Evolutionary conservation across 2,888 invertebrate species (phyloP).

Genomic region (Agonopterix alstromeriana): DNA sequence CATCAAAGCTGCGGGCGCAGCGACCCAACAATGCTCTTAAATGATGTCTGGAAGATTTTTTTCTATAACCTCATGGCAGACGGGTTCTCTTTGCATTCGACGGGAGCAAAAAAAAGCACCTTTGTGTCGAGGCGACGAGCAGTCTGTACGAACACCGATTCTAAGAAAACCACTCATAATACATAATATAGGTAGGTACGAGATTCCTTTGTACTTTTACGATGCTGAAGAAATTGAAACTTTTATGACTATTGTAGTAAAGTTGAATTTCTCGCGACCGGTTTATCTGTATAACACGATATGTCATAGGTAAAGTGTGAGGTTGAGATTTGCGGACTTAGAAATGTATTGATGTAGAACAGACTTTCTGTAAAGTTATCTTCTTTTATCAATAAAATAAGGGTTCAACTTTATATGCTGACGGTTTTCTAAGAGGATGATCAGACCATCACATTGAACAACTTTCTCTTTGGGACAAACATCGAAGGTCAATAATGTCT

Average conservation of each 20-base stretch:
- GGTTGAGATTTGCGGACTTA: no score
- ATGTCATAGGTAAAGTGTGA: no score
- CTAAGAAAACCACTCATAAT: constrained; percentile 31
- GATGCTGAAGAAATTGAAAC: no score
- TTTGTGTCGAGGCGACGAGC: constrained; percentile 70
- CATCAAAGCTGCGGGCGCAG: constrained; percentile 47
- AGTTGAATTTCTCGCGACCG: constrained; percentile 2
- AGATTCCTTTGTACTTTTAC: no score
- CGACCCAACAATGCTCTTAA: constrained; percentile 45
- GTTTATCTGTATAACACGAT: neutral
- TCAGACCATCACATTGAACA: no score
- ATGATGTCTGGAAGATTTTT: constrained; percentile 49
- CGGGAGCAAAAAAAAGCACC: constrained; percentile 54
- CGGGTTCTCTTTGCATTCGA: constrained; percentile 46
- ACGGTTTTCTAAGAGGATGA: no score
- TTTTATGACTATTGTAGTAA: neutral
- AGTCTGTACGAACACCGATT: constrained; percentile 60
- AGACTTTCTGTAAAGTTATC: no score
- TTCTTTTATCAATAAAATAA: no score
- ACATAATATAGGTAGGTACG: neutral
- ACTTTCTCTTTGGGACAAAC: no score
- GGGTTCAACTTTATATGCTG: no score
- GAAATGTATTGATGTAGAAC: no score
- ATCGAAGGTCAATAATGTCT: no score
- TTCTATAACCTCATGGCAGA: constrained; percentile 48